Percentiles rank a stretch among this genome's conserved stretches.
phyloP scores from a whole-genome alignment of 2,888 invertebrate species.

The Ornithoptera alexandrae region DNA sequence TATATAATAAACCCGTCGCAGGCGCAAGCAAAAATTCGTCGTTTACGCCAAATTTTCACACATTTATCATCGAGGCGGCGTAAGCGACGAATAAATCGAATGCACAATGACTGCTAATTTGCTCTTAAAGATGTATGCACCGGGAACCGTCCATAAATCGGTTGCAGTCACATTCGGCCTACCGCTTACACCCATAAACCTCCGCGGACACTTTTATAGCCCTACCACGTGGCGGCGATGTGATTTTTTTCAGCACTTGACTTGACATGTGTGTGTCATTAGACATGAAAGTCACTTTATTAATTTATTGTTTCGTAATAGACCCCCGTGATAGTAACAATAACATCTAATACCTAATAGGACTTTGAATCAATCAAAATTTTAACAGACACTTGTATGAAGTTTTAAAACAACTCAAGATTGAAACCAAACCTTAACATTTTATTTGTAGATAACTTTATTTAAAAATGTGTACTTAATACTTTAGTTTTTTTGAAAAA shows the following conservation, averaged over 20 bases:
- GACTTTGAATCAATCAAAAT: background rate
- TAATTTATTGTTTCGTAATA: conserved; percentile 76
- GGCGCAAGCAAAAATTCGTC: conserved; percentile 37
- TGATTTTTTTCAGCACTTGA: conserved; percentile 74
- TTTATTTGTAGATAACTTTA: no score
- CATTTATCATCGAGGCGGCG: conserved; percentile 65
- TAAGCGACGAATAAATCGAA: conserved; percentile 69
- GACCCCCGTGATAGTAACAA: conserved; percentile 40
- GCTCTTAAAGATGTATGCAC: conserved; percentile 78
- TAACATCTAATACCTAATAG: background rate
- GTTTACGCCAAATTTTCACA: conserved; percentile 59
- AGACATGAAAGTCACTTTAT: conserved; percentile 57
- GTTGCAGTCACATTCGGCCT: conserved; percentile 72
- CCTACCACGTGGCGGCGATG: conserved; percentile 71
- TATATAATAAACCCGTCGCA: conserved; percentile 1
- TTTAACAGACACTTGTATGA: no score
- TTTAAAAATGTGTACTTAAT: no score
- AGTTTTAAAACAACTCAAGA: no score
- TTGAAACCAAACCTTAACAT: no score
- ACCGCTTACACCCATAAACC: conserved; percentile 78
- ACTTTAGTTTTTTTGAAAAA: no score
- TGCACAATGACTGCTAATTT: conserved; percentile 79
- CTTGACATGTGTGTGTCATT: conserved; percentile 70
- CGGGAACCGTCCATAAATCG: conserved; percentile 70
- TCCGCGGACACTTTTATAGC: conserved; percentile 77